These are phyloP conservation scores for Syngnathus floridae DNA, from an alignment of 2,113 vertebrate genomes.

Conservation along the genomic window DNA sequence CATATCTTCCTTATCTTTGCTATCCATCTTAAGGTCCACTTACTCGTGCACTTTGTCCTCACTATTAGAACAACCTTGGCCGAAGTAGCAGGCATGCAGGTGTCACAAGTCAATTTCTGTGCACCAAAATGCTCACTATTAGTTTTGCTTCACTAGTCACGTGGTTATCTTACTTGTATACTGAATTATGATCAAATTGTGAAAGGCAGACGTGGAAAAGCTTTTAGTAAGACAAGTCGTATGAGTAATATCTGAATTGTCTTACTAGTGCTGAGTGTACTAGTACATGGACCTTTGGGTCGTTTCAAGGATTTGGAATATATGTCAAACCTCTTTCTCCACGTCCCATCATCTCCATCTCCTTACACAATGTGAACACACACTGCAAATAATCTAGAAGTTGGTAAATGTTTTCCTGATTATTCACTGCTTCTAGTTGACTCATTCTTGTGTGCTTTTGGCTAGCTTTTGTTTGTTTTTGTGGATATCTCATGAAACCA, in stretches of 20 bases:
- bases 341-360: background rate
- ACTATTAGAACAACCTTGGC: background rate
- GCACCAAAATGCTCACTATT: too few species aligned
- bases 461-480: constrained; percentile 40
- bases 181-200: too few species aligned
- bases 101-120: too few species aligned
- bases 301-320: constrained; percentile 23
- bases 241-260: too few species aligned
- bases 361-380: constrained; percentile 11
- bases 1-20: background rate
- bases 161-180: too few species aligned
- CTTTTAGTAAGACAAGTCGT: too few species aligned
- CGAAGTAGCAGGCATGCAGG: too few species aligned
- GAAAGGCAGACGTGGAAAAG: too few species aligned
- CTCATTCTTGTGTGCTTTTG: constrained; percentile 23
- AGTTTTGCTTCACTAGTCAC: too few species aligned
- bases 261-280: too few species aligned
- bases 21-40: background rate
- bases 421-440: constrained; percentile 15
- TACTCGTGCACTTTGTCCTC: background rate
- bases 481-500: constrained; percentile 44
- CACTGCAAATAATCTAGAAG: background rate
- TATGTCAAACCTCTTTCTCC: background rate
- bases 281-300: constrained; percentile 21
- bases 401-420: background rate